Conservation (phyloP, 2,113 vertebrate genomes). For the Pampusana beccarii region DNA sequence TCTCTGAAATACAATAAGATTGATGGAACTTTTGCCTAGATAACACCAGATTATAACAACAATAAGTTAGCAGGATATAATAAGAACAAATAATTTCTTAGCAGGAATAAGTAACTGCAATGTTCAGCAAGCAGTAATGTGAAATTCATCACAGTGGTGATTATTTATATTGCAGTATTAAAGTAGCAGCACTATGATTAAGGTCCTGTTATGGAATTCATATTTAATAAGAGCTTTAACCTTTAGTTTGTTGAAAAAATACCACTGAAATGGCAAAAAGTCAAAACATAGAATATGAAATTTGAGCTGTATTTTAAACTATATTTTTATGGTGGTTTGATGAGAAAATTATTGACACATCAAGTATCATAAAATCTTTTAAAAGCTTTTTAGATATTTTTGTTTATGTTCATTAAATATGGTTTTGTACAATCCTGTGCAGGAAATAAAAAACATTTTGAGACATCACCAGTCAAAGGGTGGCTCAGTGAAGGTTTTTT, state of each 20-base stretch:
- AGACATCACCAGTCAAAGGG: not conserved
- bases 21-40: not conserved
- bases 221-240: conserved; percentile 16
- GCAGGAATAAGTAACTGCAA: not conserved
- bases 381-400: not conserved
- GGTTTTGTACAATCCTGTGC: not conserved
- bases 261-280: not conserved
- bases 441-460: not conserved
- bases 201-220: not conserved
- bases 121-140: not conserved
- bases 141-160: not conserved
- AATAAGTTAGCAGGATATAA: not conserved
- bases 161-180: not conserved
- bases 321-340: not conserved
- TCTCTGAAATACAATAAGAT: not conserved
- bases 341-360: not conserved
- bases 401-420: not conserved
- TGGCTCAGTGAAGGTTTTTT: not conserved
- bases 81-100: not conserved
- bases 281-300: not conserved
- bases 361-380: not conserved
- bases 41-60: not conserved
- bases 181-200: not conserved
- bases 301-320: not conserved
- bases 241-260: not conserved